A percentile compares a stretch with the other conserved stretches of the same genome.
These are phyloP conservation scores for Philereme vetulata DNA, from an alignment of 2,888 invertebrate genomes.

Conservation along the genomic window DNA sequence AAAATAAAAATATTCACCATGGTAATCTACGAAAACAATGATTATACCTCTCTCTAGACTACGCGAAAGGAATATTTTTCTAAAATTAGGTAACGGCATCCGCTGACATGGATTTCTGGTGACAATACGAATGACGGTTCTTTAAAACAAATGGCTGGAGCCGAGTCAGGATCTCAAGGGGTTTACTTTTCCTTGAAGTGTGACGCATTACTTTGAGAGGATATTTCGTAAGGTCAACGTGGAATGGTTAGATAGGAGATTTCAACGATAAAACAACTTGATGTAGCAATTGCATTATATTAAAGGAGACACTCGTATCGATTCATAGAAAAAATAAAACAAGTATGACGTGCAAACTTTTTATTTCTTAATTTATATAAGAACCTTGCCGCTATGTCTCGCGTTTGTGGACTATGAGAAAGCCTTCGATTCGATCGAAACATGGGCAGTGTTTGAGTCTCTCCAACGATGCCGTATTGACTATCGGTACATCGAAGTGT, in stretches of 20 bases:
- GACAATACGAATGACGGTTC: slow-evolving; percentile 51
- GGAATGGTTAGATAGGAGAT: slow-evolving; percentile 19
- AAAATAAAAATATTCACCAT: not conserved
- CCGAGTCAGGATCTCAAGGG: slow-evolving; percentile 43
- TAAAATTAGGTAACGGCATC: slow-evolving; percentile 30
- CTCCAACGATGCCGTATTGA: too few relatives aligned
- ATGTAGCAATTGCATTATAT: too few relatives aligned
- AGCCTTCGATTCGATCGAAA: too few relatives aligned
- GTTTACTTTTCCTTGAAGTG: slow-evolving; percentile 47
- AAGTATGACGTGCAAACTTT: too few relatives aligned
- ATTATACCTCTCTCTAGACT: not conserved
- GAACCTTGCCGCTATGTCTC: too few relatives aligned
- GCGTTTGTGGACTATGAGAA: too few relatives aligned
- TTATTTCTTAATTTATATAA: too few relatives aligned
- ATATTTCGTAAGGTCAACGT: slow-evolving; percentile 30
- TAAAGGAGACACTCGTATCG: too few relatives aligned
- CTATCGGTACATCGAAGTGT: too few relatives aligned
- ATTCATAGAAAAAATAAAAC: too few relatives aligned
- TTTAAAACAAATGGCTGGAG: slow-evolving; percentile 49
- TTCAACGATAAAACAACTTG: not conserved
- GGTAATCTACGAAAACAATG: not conserved
- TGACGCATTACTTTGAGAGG: slow-evolving; percentile 52
- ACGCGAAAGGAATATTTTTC: slow-evolving; percentile 22
- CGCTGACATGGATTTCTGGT: slow-evolving; percentile 45
- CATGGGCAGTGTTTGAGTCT: too few relatives aligned